These are phyloP conservation scores for Aplidium turbinatum DNA, from an alignment of 23 tunicate species.

Conservation along the genomic window DNA sequence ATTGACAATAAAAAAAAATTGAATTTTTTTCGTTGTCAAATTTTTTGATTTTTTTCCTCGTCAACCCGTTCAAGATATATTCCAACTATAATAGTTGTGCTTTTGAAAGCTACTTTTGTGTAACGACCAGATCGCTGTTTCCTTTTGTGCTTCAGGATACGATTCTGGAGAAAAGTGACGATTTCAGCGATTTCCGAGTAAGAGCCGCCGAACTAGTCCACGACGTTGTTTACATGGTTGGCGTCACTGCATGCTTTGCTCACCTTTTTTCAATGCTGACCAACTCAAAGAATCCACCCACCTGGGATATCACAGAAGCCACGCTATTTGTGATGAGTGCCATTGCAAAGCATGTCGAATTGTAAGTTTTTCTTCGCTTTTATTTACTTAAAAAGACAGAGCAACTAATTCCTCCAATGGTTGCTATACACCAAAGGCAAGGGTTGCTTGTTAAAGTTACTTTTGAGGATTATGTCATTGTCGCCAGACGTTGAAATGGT, in stretches of 20 bases:
- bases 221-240: constrained; percentile 80
- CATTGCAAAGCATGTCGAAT: constrained; percentile 77
- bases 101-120: constrained; percentile 1
- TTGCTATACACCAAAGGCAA: too few species aligned
- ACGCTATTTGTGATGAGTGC: constrained; percentile 80
- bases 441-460: too few species aligned
- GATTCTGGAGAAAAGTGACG: constrained; percentile 72
- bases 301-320: constrained; percentile 95
- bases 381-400: too few species aligned
- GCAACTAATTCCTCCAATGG: too few species aligned
- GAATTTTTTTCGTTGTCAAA: too few species aligned
- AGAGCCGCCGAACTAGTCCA: constrained; percentile 73
- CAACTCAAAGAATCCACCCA: constrained; percentile 26
- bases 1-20: too few species aligned
- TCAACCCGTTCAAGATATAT: too few species aligned
- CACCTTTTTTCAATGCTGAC: constrained; percentile 74
- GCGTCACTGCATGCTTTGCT: constrained; percentile 74
- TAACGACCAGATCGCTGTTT: neutral
- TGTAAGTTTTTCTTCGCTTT: too few species aligned
- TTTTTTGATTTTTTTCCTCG: too few species aligned
- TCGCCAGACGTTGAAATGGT: too few species aligned
- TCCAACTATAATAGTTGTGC: too few species aligned
- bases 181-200: constrained; percentile 80
- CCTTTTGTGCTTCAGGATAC: constrained; percentile 48
- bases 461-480: too few species aligned